Evolutionary conservation across 1,140 invertebrate species (phyloP), one percentile per base, ranked within the genome.

Genomic region (Drosophila serrata): DNA sequence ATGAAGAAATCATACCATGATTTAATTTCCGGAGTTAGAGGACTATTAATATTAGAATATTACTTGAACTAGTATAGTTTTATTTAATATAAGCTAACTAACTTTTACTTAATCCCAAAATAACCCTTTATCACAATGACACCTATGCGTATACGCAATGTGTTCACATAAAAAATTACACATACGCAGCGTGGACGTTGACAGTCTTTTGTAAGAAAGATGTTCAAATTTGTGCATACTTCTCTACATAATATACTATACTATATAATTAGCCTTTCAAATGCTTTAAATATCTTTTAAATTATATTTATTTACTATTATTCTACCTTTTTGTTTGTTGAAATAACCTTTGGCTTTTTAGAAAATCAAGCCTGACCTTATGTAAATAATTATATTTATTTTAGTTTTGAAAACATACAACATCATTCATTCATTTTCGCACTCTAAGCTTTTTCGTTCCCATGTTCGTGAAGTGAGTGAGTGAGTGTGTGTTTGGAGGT

Each of bases 21-120:
- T 67, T 72, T 53, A 75, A 70, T 81, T 65, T 63, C 65, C 72
- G 74, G 75, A 61, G 29, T 60, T 1, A 8, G 24, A 19, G 4
- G 31, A 4, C 4, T n/a, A n/a, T n/a, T n/a, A n/a, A n/a, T n/a
- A n/a, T n/a, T n/a, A n/a, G n/a, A n/a, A n/a, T n/a, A n/a, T n/a
- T n/a, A n/a, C n/a, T n/a, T n/a, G n/a, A n/a, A n/a, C n/a, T n/a
- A n/a, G n/a, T n/a, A n/a, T n/a, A n/a, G n/a, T n/a, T n/a, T n/a
- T n/a, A n/a, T n/a, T n/a, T n/a, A n/a, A n/a, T n/a, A n/a, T n/a
- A n/a, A n/a, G 31, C 8, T 8, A 9, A 11, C 8, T 6, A 31
- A 9, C 7, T 31, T 9, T 29, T 6, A 29, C 27, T 3, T 3
- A 6, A 29, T 29, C 27, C 27, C 5, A 29, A 29, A 29, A n/a